Evolutionary conservation across 2,888 invertebrate genomes (phyloP).

Genomic region (Aspidiotus rigidus): DNA sequence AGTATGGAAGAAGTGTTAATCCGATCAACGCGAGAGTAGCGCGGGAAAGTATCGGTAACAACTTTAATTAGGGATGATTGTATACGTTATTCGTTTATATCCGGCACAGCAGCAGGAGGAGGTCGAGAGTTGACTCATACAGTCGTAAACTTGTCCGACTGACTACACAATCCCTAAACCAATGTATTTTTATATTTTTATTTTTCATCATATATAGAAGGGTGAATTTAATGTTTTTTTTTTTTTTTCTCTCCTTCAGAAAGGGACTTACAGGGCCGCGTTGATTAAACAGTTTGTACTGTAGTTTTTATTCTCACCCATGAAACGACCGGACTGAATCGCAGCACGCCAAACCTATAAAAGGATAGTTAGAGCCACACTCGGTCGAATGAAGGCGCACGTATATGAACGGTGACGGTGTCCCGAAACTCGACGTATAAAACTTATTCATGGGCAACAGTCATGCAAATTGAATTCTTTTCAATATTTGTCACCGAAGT

Average conservation of each 20-base stretch:
- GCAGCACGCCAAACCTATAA: no score
- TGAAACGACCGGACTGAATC: background rate
- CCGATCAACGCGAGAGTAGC: background rate
- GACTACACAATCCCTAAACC: constrained; percentile 29
- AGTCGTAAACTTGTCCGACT: constrained; percentile 27
- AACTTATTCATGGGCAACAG: no score
- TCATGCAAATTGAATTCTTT: no score
- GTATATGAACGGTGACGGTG: no score
- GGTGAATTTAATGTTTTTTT: constrained; percentile 19
- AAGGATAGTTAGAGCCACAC: no score
- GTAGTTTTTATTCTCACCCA: background rate
- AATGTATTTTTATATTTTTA: constrained; percentile 27
- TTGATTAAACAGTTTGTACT: background rate
- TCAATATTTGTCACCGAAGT: no score
- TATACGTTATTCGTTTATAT: constrained; percentile 11
- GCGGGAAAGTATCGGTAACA: constrained; percentile 9
- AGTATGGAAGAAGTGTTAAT: no score
- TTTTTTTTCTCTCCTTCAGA: constrained; percentile 5
- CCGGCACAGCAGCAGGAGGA: constrained; percentile 8
- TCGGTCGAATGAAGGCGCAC: no score
- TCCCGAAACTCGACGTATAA: no score
- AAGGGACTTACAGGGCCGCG: constrained; percentile 3
- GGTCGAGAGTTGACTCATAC: constrained; percentile 29
- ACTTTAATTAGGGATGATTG: constrained; percentile 28
- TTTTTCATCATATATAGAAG: constrained; percentile 13